Conservation (phyloP, 2,888 invertebrate species). For the Eledone cirrhosa region DNA sequence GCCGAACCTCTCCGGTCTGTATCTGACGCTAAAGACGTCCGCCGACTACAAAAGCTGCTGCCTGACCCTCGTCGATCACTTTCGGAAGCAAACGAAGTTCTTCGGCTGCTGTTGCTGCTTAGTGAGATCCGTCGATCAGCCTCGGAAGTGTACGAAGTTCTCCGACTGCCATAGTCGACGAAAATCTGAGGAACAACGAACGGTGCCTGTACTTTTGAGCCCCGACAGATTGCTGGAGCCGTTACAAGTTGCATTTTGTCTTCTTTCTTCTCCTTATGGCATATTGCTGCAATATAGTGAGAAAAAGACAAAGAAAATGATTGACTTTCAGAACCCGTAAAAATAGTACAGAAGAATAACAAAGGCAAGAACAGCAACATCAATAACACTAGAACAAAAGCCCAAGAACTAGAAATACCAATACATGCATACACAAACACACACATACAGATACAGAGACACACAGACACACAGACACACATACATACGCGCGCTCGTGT, state of each 20-base stretch:
- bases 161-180: constrained; percentile 59
- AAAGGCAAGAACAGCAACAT: background rate
- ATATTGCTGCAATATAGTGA: constrained; percentile 39
- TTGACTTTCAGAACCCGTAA: background rate
- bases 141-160: constrained; percentile 57
- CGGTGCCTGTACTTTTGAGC: constrained; percentile 54
- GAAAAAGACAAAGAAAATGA: background rate
- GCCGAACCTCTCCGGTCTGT: constrained; percentile 55
- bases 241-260: constrained; percentile 55
- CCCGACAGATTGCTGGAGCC: constrained; percentile 51
- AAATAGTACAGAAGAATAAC: background rate
- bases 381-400: background rate
- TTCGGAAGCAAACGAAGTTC: constrained; percentile 51
- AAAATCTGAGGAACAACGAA: constrained; percentile 61
- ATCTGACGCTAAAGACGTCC: constrained; percentile 57
- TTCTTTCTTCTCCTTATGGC: constrained; percentile 44
- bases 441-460: background rate
- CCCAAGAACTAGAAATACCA: background rate
- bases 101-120: constrained; percentile 37
- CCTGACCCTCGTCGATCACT: constrained; percentile 54
- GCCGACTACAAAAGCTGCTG: constrained; percentile 55
- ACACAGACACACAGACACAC: background rate
- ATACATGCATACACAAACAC: background rate
- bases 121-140: constrained; percentile 40
- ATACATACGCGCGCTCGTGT: constrained; percentile 14